A percentile compares a stretch with the other conserved stretches of the same genome.
These are phyloP conservation scores for Lagorchestes hirsutus DNA, from an alignment of 2,797 vertebrate species.

Conservation along the genomic window DNA sequence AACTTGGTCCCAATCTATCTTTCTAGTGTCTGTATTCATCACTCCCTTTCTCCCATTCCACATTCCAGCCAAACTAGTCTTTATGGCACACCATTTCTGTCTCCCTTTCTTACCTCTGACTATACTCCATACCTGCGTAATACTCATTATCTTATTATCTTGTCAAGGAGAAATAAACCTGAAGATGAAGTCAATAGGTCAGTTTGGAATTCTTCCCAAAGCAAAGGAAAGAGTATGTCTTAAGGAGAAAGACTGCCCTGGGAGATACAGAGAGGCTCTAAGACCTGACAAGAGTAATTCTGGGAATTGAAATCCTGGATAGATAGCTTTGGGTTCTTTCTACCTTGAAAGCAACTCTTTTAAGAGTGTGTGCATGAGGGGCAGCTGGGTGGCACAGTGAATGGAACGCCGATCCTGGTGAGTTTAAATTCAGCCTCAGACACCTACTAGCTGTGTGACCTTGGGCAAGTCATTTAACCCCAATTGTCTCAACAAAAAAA, in stretches of 20 bases:
- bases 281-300: not conserved
- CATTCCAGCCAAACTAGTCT: not conserved
- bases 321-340: not conserved
- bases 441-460: too few relatives aligned
- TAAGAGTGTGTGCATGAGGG: not conserved
- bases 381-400: not conserved
- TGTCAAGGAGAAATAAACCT: not conserved
- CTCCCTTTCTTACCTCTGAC: not conserved
- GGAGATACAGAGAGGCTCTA: not conserved
- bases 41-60: not conserved
- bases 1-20: not conserved
- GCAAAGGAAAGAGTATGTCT: not conserved
- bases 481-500: not conserved
- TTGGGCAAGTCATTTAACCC: too few relatives aligned
- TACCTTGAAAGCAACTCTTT: not conserved
- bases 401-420: too few relatives aligned
- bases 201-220: not conserved
- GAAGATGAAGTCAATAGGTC: not conserved
- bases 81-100: not conserved
- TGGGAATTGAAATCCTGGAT: not conserved
- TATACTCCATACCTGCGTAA: not conserved
- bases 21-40: not conserved
- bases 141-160: not conserved
- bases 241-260: not conserved
- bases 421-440: too few relatives aligned